phyloP scores from a whole-genome alignment of 2,113 vertebrate species.

The Melozone crissalis region DNA sequence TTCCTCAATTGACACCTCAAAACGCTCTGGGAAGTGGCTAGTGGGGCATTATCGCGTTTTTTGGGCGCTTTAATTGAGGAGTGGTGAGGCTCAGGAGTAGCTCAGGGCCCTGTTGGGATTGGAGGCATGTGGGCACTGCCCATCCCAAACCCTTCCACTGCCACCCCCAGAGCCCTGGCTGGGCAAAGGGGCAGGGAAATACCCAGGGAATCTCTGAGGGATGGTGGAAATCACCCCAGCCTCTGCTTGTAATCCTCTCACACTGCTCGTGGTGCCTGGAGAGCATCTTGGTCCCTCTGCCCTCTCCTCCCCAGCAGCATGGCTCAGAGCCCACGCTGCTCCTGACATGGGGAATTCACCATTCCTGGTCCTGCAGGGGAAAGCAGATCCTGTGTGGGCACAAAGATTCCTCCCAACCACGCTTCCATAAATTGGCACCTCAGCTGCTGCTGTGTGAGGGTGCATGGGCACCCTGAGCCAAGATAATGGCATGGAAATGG shows the following conservation, averaged over 20 bases:
- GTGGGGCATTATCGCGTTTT: not conserved
- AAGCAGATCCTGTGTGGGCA: accelerated
- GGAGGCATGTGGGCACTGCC: accelerated
- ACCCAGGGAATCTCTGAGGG: not conserved
- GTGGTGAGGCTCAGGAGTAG: not conserved
- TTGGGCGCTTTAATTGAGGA: slow-evolving; percentile 1
- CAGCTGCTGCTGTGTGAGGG: not conserved
- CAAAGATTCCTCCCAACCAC: accelerated
- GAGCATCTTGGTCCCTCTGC: accelerated
- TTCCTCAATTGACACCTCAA: slow-evolving; percentile 28
- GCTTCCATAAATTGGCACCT: not conserved
- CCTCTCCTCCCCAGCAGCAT: not conserved
- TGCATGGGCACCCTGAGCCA: not conserved
- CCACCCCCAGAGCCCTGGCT: not conserved
- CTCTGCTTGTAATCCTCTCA: not conserved
- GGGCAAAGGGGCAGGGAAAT: not conserved
- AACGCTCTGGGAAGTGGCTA: slow-evolving; percentile 55
- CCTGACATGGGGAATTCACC: not conserved
- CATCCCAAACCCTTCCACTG: not conserved
- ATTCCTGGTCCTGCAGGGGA: not conserved
- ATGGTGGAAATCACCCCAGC: accelerated
- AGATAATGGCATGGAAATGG: not conserved
- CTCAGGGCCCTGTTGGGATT: not conserved
- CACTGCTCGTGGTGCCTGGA: accelerated
- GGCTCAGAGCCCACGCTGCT: not conserved